Evolutionary conservation across 2,888 invertebrate genomes (phyloP).

Genomic region (Frankliniella intonsa): DNA sequence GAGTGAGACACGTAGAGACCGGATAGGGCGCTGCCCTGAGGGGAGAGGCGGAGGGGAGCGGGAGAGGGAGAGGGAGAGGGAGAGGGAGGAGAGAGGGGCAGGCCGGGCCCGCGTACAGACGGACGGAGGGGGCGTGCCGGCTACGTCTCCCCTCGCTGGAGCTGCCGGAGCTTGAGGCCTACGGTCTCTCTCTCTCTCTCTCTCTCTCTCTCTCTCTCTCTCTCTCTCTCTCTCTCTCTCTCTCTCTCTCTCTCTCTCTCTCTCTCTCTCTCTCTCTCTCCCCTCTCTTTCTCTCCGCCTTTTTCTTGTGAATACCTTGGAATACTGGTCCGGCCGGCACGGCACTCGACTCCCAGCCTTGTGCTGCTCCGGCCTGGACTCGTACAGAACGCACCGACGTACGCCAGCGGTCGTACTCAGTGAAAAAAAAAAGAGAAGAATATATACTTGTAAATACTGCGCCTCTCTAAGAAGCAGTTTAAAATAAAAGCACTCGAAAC

Average conservation of each 20-base stretch:
- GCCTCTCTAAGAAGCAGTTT: no score
- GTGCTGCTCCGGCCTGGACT: neutral
- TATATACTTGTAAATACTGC: no score
- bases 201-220: constrained; percentile 3
- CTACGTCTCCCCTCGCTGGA: no score
- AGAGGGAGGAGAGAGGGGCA: neutral
- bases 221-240: constrained; percentile 18
- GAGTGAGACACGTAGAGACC: no score
- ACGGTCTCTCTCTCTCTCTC: neutral
- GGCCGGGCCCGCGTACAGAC: neutral
- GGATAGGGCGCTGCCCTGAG: no score
- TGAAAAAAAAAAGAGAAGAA: no score
- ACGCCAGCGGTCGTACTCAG: no score
- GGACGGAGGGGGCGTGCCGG: no score
- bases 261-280: neutral
- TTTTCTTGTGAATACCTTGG: neutral
- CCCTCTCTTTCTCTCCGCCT: neutral
- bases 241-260: neutral
- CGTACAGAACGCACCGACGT: neutral
- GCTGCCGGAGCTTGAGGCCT: no score
- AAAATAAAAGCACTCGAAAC: no score
- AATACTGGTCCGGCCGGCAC: neutral
- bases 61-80: neutral
- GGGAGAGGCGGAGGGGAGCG: neutral
- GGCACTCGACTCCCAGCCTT: neutral